Conservation (phyloP, 2,113 vertebrate genomes). For the Amia ocellicauda region DNA sequence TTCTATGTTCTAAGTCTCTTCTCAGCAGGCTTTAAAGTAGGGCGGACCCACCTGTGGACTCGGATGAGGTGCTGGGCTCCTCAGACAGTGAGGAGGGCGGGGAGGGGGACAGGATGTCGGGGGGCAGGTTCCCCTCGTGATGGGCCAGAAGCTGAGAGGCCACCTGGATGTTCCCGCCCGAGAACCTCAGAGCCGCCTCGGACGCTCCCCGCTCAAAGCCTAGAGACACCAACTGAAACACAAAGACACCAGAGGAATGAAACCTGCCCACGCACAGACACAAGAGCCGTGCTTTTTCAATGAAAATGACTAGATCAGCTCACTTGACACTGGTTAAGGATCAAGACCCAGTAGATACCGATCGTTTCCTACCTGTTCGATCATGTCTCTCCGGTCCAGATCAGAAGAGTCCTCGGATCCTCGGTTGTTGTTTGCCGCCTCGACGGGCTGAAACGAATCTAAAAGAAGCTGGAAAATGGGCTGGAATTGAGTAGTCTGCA, state of each 20-base stretch:
- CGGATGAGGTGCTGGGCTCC: slow-evolving; percentile 66
- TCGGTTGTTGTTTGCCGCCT: slow-evolving; percentile 26
- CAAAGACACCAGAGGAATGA: neutral
- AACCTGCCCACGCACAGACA: slow-evolving; percentile 5
- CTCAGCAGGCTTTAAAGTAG: too few species aligned
- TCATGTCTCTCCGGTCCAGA: slow-evolving; percentile 22
- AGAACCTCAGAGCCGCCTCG: slow-evolving; percentile 66
- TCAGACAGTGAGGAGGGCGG: slow-evolving; percentile 59
- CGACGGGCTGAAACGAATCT: slow-evolving; percentile 27
- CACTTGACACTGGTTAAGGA: too few species aligned
- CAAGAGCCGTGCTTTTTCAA: too few species aligned
- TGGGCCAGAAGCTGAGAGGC: slow-evolving; percentile 80
- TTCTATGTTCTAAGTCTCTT: too few species aligned
- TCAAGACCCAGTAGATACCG: too few species aligned
- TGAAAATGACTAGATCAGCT: too few species aligned
- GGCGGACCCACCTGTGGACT: slow-evolving; percentile 61
- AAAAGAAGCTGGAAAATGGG: slow-evolving; percentile 56
- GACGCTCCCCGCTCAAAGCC: slow-evolving; percentile 70
- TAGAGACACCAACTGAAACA: slow-evolving; percentile 73
- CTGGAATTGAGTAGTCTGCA: too few species aligned
- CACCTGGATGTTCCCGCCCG: slow-evolving; percentile 72
- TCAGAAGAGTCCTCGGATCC: slow-evolving; percentile 17
- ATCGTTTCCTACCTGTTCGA: slow-evolving; percentile 57
- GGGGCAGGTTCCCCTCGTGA: slow-evolving; percentile 70
- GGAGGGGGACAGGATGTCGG: slow-evolving; percentile 49